A percentile compares a stretch with the other conserved stretches of the same genome.
These are phyloP conservation scores for Parnassius smintheus DNA, from an alignment of 2,888 invertebrate species.

Conservation along the genomic window DNA sequence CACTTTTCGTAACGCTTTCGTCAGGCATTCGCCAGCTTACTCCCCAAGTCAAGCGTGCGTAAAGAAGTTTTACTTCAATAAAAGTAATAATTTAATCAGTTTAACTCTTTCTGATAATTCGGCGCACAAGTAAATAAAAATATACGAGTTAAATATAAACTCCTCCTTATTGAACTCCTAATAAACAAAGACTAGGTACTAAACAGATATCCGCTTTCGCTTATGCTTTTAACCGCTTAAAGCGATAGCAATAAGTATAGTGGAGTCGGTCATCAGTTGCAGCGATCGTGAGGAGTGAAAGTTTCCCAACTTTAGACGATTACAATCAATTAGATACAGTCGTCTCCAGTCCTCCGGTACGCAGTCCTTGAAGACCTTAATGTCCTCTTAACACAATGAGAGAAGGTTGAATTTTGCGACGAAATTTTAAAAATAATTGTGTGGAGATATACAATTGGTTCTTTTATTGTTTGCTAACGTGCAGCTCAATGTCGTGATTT, in stretches of 20 bases:
- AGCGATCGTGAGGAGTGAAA: constrained; percentile 4
- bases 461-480: too few relatives aligned
- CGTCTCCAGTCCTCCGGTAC: not conserved
- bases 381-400: not conserved
- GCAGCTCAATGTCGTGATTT: too few relatives aligned
- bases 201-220: not conserved
- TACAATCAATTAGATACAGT: constrained; percentile 6
- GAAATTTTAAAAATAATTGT: not conserved
- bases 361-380: not conserved
- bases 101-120: too few relatives aligned
- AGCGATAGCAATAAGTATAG: constrained; percentile 3
- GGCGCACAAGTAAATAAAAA: too few relatives aligned
- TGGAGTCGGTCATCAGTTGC: constrained; percentile 9
- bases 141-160: too few relatives aligned
- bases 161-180: too few relatives aligned
- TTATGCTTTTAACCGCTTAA: not conserved
- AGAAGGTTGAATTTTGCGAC: not conserved
- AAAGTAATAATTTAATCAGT: too few relatives aligned
- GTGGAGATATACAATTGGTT: not conserved
- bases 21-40: too few relatives aligned
- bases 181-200: too few relatives aligned
- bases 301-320: constrained; percentile 5
- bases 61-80: too few relatives aligned
- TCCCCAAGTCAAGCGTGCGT: too few relatives aligned
- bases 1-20: too few relatives aligned